Conservation (phyloP, 2,888 invertebrate species). For the Pollenia griseotomentosa region DNA sequence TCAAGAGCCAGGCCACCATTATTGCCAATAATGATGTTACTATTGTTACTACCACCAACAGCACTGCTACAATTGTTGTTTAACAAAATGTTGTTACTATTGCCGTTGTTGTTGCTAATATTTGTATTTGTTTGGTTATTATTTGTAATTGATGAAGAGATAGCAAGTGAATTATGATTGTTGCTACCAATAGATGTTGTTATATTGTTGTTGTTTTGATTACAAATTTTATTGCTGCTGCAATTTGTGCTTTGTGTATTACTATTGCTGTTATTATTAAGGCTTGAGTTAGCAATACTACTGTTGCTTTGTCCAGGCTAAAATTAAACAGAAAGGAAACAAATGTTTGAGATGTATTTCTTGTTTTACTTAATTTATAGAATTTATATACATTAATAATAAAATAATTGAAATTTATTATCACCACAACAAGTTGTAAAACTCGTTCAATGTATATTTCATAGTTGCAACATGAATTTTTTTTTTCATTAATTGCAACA, state of each 20-base stretch:
- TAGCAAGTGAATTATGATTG: constrained; percentile 50
- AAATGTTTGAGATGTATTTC: neutral
- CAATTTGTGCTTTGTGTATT: constrained; percentile 68
- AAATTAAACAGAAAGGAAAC: constrained; percentile 13
- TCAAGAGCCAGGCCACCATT: constrained; percentile 75
- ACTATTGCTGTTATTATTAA: constrained; percentile 64
- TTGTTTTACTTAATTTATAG: no score
- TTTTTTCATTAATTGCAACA: no score
- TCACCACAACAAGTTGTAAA: no score
- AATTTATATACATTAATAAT: no score
- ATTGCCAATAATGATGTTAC: constrained; percentile 72
- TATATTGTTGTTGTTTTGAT: constrained; percentile 58
- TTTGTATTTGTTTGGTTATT: constrained; percentile 46
- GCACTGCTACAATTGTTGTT: constrained; percentile 56
- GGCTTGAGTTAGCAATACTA: constrained; percentile 66
- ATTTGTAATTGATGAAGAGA: constrained; percentile 47
- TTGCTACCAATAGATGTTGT: constrained; percentile 44
- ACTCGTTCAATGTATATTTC: no score
- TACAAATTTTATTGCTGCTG: constrained; percentile 73
- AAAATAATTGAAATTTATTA: no score
- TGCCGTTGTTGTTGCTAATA: constrained; percentile 74
- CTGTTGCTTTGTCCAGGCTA: constrained; percentile 75
- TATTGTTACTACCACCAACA: constrained; percentile 56
- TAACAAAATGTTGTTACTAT: constrained; percentile 73
- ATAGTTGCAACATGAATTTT: no score